A percentile compares a stretch with the other conserved stretches of the same genome.
phyloP scores from a whole-genome alignment of 2,888 invertebrate species.

The Lagria hirta region DNA sequence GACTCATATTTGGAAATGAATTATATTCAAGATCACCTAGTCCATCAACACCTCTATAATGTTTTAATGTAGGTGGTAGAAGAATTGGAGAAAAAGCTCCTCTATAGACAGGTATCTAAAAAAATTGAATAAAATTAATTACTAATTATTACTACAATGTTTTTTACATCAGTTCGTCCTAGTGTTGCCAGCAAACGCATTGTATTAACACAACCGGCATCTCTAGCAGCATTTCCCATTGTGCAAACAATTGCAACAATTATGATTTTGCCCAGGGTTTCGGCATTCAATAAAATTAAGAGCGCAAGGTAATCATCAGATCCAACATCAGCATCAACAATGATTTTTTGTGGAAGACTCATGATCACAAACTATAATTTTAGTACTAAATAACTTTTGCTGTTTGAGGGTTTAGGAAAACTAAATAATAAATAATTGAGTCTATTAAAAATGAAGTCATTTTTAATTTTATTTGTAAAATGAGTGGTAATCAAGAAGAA shows the following conservation, averaged over 20 bases:
- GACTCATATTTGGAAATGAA: slow-evolving; percentile 42
- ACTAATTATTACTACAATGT: neutral
- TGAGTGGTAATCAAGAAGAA: no score
- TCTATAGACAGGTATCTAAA: slow-evolving; percentile 69
- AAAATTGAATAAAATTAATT: neutral
- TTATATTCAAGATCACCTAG: slow-evolving; percentile 64
- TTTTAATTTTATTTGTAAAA: no score
- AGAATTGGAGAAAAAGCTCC: slow-evolving; percentile 60
- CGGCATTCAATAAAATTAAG: neutral
- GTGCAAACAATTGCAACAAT: neutral
- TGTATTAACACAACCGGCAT: neutral
- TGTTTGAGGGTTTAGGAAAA: no score
- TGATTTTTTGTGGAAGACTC: no score
- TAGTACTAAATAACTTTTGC: no score
- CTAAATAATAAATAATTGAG: no score
- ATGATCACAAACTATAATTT: no score
- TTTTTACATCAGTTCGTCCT: neutral
- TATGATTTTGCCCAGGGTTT: no score
- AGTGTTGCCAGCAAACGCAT: neutral
- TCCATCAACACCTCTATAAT: slow-evolving; percentile 70
- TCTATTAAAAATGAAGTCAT: no score
- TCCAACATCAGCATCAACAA: neutral
- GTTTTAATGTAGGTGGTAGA: slow-evolving; percentile 47
- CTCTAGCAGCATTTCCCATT: neutral
- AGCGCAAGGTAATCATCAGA: neutral